These are phyloP conservation scores for Gallinago undulata DNA, from an alignment of 2,113 vertebrate genomes.

Conservation along the genomic window DNA sequence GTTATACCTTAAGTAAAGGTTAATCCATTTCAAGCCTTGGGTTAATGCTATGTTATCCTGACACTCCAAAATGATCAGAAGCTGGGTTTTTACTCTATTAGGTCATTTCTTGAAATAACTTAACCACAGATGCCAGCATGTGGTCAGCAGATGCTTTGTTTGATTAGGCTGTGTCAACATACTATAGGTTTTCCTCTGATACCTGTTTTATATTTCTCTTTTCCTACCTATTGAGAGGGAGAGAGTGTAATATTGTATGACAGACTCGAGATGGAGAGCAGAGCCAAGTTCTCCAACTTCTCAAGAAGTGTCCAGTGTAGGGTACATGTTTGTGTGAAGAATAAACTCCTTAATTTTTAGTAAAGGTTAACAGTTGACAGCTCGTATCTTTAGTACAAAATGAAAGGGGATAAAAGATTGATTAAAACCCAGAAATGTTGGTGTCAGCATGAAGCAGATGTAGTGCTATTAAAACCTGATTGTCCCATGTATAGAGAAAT, in stretches of 20 bases:
- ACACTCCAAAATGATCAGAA: background rate
- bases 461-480: background rate
- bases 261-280: background rate
- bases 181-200: background rate
- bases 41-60: slow-evolving; percentile 7
- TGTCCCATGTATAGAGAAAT: background rate
- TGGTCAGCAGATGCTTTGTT: background rate
- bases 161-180: background rate
- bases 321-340: background rate
- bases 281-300: background rate
- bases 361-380: background rate
- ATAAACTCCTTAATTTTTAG: background rate
- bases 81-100: background rate
- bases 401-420: background rate
- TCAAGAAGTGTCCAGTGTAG: background rate
- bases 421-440: background rate
- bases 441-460: background rate
- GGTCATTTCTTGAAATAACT: slow-evolving; percentile 12
- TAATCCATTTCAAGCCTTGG: slow-evolving; percentile 43
- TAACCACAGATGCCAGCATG: background rate
- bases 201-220: background rate
- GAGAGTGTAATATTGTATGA: background rate
- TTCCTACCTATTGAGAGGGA: background rate
- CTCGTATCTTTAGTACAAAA: background rate
- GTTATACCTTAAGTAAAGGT: slow-evolving; percentile 28